A percentile compares a stretch with the other conserved stretches of the same genome.
phyloP scores from a whole-genome alignment of 92 coral and sea anemone genomes.

The Desmophyllum pertusum region DNA sequence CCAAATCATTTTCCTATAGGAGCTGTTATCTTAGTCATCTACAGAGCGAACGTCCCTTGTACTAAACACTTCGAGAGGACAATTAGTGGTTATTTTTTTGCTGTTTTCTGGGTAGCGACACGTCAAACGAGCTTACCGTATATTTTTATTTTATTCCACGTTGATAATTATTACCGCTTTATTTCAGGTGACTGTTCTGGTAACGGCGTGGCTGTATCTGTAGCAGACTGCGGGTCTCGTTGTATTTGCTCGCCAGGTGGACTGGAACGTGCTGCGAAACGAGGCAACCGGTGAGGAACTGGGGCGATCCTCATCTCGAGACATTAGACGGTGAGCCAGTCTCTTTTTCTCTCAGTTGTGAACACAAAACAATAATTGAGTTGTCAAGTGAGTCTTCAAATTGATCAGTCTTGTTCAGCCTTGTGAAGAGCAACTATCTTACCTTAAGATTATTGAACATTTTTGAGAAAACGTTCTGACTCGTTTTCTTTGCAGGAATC shows the following conservation, averaged over 20 bases:
- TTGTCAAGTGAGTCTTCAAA: too few relatives aligned
- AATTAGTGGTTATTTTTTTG: too few relatives aligned
- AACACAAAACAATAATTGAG: neutral
- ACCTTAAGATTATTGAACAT: too few relatives aligned
- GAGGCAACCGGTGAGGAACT: slow-evolving; percentile 54
- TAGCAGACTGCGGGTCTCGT: slow-evolving; percentile 47
- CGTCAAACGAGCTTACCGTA: neutral
- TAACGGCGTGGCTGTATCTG: slow-evolving; percentile 40
- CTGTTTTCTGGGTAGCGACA: neutral
- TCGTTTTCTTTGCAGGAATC: slow-evolving; percentile 36
- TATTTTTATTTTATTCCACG: too few relatives aligned
- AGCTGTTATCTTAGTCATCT: too few relatives aligned
- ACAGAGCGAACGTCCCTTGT: too few relatives aligned
- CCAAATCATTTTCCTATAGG: too few relatives aligned
- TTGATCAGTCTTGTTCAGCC: too few relatives aligned
- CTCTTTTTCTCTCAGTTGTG: neutral
- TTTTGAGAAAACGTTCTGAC: too few relatives aligned
- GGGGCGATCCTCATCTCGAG: slow-evolving; percentile 78
- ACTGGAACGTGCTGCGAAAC: slow-evolving; percentile 66
- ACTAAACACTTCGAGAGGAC: too few relatives aligned
- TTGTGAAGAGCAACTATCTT: too few relatives aligned
- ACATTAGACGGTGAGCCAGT: slow-evolving; percentile 58
- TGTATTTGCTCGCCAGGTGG: slow-evolving; percentile 68
- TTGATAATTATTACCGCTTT: neutral
- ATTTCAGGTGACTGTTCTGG: slow-evolving; percentile 63